Conservation (phyloP, 2,797 vertebrate species). For the Poecilia gillii region DNA sequence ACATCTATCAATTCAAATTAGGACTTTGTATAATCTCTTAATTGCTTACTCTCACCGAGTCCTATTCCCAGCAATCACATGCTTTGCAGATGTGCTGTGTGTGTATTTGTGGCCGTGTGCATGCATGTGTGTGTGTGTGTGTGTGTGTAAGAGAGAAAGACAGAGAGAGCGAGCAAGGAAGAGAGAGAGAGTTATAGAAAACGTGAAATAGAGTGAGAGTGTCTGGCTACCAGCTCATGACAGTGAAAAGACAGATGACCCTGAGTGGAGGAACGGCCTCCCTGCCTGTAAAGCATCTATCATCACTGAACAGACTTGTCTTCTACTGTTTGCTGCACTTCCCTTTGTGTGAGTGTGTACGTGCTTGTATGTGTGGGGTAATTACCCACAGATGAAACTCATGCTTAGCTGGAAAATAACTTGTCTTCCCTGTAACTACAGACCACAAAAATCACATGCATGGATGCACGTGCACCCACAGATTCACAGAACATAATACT, state of each 20-base stretch:
- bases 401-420: conserved; percentile 35
- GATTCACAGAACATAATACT: background rate
- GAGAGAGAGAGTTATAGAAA: conserved; percentile 27
- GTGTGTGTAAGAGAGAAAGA: conserved; percentile 1
- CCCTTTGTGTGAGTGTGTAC: conserved; percentile 24
- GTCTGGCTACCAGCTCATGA: conserved; percentile 59
- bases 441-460: conserved; percentile 11
- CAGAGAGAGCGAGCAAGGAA: conserved; percentile 11
- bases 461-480: background rate
- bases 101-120: background rate
- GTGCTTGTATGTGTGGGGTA: conserved; percentile 24
- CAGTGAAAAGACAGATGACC: conserved; percentile 74
- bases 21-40: conserved; percentile 34
- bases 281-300: conserved; percentile 74
- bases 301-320: conserved; percentile 72
- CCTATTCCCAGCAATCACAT: conserved; percentile 14
- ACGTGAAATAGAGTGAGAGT: conserved; percentile 43
- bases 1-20: conserved; percentile 32
- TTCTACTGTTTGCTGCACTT: conserved; percentile 44
- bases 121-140: background rate
- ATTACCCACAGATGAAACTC: conserved; percentile 51
- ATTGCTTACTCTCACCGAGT: conserved; percentile 27
- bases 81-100: conserved; percentile 10
- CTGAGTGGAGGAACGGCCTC: conserved; percentile 64
- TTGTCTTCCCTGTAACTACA: conserved; percentile 28